phyloP scores from a whole-genome alignment of 2,797 vertebrate species.

The Syngnathus acus region DNA sequence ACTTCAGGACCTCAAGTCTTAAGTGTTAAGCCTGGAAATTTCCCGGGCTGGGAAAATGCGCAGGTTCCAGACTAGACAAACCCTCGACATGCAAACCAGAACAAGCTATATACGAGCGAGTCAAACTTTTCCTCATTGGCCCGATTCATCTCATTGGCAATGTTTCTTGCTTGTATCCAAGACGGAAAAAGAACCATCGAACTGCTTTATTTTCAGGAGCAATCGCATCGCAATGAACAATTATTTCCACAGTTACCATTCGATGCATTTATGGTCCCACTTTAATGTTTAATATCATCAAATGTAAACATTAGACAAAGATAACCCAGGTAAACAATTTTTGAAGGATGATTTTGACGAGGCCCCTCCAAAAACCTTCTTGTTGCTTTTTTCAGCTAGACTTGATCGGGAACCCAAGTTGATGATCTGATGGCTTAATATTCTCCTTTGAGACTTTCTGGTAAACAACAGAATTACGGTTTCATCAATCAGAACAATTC shows the following conservation, averaged over 20 bases:
- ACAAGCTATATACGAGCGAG: conserved; percentile 21
- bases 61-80: conserved; percentile 15
- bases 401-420: too few species aligned
- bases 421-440: too few species aligned
- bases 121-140: conserved; percentile 12
- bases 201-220: neutral
- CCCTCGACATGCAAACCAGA: conserved; percentile 22
- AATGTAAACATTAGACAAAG: too few species aligned
- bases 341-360: too few species aligned
- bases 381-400: too few species aligned
- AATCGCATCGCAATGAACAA: neutral
- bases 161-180: neutral
- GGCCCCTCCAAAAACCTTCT: too few species aligned
- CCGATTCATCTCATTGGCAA: neutral
- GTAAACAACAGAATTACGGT: too few species aligned
- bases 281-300: too few species aligned
- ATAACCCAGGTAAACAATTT: too few species aligned
- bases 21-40: conserved; percentile 64
- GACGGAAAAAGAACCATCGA: neutral
- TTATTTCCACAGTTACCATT: neutral
- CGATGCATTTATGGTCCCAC: neutral
- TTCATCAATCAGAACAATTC: too few species aligned
- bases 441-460: too few species aligned
- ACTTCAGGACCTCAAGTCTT: conserved; percentile 64
- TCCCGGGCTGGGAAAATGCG: conserved; percentile 29